A percentile compares a stretch with the other conserved stretches of the same genome.
These are phyloP conservation scores for Drosophila buzzatii DNA, from an alignment of 2,888 invertebrate species.

Conservation along the genomic window DNA sequence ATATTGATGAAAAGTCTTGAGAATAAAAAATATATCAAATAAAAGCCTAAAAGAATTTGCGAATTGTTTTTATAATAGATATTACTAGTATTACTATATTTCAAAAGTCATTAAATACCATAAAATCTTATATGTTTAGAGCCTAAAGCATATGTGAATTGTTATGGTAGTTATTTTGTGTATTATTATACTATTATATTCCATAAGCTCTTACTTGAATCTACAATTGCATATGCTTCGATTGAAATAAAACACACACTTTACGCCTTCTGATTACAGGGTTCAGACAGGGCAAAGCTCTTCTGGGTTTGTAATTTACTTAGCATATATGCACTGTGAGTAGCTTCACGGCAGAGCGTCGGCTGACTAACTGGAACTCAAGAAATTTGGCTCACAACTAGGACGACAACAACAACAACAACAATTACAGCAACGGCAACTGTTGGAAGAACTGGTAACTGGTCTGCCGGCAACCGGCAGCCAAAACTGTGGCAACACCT, in stretches of 20 bases:
- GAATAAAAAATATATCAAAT: not conserved
- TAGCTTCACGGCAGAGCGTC: slow-evolving; percentile 26
- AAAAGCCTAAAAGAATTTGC: not conserved
- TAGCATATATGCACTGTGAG: slow-evolving; percentile 36
- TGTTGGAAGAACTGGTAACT: slow-evolving; percentile 73
- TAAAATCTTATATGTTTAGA: too few species aligned
- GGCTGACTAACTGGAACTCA: slow-evolving; percentile 65
- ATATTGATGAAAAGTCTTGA: not conserved
- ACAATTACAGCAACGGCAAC: slow-evolving; percentile 41
- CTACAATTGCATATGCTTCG: not conserved
- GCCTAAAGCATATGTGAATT: not conserved
- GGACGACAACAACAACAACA: slow-evolving; percentile 66
- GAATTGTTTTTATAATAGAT: not conserved
- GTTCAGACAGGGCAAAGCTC: slow-evolving; percentile 27
- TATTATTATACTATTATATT: not conserved
- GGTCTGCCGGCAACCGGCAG: slow-evolving; percentile 66
- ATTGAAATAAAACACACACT: slow-evolving; percentile 1
- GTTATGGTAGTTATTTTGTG: not conserved
- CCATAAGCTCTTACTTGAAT: not conserved
- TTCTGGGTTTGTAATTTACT: slow-evolving; percentile 20
- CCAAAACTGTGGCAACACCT: slow-evolving; percentile 47
- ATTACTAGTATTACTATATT: not conserved
- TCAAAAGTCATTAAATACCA: too few species aligned
- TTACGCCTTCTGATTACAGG: slow-evolving; percentile 42
- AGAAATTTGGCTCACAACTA: slow-evolving; percentile 75